These are phyloP conservation scores for Chloroceryle aenea DNA, from an alignment of 2,113 vertebrate genomes.

Conservation along the genomic window DNA sequence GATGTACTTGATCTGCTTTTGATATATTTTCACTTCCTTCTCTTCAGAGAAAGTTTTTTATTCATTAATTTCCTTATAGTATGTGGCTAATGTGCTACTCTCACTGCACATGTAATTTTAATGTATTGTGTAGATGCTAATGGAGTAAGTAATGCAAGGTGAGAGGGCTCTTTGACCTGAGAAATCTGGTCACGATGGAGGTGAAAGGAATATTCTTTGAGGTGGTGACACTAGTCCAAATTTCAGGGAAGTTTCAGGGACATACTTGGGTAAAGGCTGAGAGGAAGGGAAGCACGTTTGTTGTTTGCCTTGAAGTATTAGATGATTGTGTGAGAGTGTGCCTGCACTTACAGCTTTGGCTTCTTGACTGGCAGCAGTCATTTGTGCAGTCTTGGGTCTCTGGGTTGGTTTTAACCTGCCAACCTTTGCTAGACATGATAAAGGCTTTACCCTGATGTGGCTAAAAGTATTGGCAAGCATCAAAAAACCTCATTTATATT, in stretches of 20 bases:
- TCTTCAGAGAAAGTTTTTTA: neutral
- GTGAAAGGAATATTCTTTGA: neutral
- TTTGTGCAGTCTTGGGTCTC: neutral
- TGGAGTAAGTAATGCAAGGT: neutral
- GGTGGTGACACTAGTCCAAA: neutral
- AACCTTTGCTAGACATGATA: neutral
- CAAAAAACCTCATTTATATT: neutral
- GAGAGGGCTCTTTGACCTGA: neutral
- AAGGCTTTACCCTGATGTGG: neutral
- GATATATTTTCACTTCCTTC: neutral
- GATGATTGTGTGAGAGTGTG: neutral
- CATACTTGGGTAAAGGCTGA: neutral
- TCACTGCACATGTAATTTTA: neutral
- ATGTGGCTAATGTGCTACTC: neutral
- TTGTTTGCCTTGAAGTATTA: neutral
- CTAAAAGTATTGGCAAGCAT: neutral
- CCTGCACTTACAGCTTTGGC: neutral
- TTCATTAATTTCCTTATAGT: neutral
- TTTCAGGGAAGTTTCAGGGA: neutral
- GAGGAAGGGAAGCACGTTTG: fast-evolving
- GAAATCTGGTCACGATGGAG: fast-evolving
- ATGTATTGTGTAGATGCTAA: neutral
- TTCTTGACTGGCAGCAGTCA: constrained; percentile 4
- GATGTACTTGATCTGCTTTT: neutral
- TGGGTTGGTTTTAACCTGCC: neutral